A percentile compares a stretch with the other conserved stretches of the same genome.
Evolutionary conservation across 2,888 invertebrate species (phyloP).

Genomic region (Nineta flava): DNA sequence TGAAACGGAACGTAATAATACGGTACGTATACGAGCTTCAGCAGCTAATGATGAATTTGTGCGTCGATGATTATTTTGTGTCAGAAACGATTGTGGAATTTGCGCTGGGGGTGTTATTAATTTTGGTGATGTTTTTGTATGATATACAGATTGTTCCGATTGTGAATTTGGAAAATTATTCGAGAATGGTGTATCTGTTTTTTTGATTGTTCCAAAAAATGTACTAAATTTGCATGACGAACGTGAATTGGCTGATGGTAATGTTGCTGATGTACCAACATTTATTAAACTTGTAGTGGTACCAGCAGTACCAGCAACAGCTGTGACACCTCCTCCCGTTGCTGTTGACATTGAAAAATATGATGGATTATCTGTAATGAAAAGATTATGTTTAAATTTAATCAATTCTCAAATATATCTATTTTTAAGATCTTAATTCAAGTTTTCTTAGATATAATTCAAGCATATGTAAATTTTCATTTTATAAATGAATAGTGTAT

Average conservation of each 20-base stretch:
- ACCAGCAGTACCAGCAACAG: too few species aligned
- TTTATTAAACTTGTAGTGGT: too few species aligned
- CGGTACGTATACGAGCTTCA: constrained; percentile 28
- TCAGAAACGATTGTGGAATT: constrained; percentile 9
- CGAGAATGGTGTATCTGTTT: constrained; percentile 7
- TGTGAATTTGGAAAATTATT: background rate
- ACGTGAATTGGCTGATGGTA: constrained; percentile 10
- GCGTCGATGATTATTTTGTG: constrained; percentile 10
- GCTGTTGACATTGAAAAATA: constrained; percentile 46
- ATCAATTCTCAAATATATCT: constrained; percentile 4
- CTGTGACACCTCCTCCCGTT: too few species aligned
- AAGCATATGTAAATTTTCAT: too few species aligned
- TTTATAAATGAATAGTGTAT: too few species aligned
- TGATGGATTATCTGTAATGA: constrained; percentile 58
- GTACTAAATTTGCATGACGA: background rate
- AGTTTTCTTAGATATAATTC: too few species aligned
- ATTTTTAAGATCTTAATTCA: background rate
- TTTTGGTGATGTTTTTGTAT: background rate
- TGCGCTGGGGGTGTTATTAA: constrained; percentile 7
- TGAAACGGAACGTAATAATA: constrained; percentile 43
- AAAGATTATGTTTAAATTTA: too few species aligned
- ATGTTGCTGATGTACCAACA: constrained; percentile 20
- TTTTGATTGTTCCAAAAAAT: constrained; percentile 9
- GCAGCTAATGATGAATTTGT: background rate
- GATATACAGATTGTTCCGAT: too few species aligned